phyloP scores from a whole-genome alignment of 2,113 vertebrate species.

The Cranoglanis bouderius region DNA sequence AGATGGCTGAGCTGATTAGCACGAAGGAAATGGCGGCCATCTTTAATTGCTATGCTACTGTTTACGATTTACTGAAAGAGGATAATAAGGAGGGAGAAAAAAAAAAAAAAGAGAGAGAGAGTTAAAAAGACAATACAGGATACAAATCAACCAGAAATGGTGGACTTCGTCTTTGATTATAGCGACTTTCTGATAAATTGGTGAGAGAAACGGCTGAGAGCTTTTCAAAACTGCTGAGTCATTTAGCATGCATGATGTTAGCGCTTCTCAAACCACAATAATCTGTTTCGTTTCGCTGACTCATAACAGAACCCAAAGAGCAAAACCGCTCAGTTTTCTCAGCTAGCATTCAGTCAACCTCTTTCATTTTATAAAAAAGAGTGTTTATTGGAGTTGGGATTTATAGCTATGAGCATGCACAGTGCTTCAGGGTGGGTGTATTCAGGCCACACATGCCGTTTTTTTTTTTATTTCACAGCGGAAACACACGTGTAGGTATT shows the following conservation, averaged over 20 bases:
- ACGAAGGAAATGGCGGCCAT: constrained; percentile 4
- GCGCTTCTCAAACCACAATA: not conserved
- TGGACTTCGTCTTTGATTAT: not conserved
- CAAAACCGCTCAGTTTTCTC: not conserved
- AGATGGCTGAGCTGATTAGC: not conserved
- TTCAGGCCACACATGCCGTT: not conserved
- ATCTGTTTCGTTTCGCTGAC: not conserved
- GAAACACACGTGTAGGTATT: not conserved
- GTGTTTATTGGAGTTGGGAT: not conserved
- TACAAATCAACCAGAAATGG: not conserved
- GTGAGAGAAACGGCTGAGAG: too few relatives aligned
- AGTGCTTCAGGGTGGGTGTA: not conserved
- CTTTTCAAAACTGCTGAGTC: not conserved
- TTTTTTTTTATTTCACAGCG: constrained; percentile 9
- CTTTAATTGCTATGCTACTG: not conserved
- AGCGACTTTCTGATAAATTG: not conserved
- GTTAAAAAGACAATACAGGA: not conserved
- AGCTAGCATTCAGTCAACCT: not conserved
- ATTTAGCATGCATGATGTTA: not conserved
- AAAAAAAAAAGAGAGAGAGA: too few relatives aligned
- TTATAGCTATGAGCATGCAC: not conserved
- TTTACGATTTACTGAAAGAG: not conserved
- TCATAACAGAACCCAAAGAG: not conserved
- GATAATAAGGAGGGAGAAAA: not conserved
- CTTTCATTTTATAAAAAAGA: not conserved